Base-by-base conservation (phyloP, 2,888 invertebrate genomes). In the Eubasilissa splendida region DNA sequence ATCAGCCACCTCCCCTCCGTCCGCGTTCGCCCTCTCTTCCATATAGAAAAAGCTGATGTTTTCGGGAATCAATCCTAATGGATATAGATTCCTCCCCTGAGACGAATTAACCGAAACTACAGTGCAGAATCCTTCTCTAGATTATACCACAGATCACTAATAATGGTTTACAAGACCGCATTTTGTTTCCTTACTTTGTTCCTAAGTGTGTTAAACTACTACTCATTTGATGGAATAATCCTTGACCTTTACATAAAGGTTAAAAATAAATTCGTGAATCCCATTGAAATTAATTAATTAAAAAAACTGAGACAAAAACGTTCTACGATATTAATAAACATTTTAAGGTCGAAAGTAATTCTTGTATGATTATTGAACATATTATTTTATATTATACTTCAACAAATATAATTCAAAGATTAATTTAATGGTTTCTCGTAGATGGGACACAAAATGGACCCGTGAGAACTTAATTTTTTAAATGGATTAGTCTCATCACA, bases 51-150 rank as follows among this genome's bases (percentile, higher is more conserved):
- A 54, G 53, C 70, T 31, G 70, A 66, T 70, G 70, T 70, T 70
- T 70, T 70, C 22, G 70, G n/a, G 70, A 70, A 70, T 54, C 70
- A 70, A 53, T 70, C 70, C 54, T 70, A 70, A 70, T 70, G 70
- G 70, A 70, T 12, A 70, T 70, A 70, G 70, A 70, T 70, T 70
- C 54, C 33, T 70, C 70, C 70, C 70, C 52, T 8, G 70, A 70
- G 70, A 33, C 53, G 53, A 54, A 70, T 70, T 53, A 70, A 70
- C 31, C 31, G 70, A 70, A n/a, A n/a, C 70, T 52, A n/a, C 68
- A 68, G 12, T 33, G 12, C 31, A 22, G 11, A 31, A 52, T 11
- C 9, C 54, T 53, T 31, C 2, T 42, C 9, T 42, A 66, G 66
- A 66, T 66, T 66, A 66, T 66, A 63, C 63, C 22, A 63, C 63